These are phyloP conservation scores for Heliconius hermathena DNA, from an alignment of 1,140 invertebrate genomes.

Conservation along the genomic window DNA sequence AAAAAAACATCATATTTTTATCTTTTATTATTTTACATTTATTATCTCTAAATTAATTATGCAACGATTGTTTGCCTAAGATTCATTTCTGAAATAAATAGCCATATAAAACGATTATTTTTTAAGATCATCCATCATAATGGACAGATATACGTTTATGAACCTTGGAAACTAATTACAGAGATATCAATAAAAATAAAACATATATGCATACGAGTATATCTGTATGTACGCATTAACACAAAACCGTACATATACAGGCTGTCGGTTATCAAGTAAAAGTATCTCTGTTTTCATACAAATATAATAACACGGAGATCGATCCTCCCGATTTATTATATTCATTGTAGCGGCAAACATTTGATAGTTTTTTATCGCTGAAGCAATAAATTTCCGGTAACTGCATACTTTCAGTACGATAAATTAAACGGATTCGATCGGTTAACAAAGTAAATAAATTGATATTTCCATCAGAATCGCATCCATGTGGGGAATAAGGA, in stretches of 20 bases:
- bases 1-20: too few species aligned
- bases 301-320: conserved; percentile 7
- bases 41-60: too few species aligned
- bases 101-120: too few species aligned
- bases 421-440: conserved; percentile 14
- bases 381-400: conserved; percentile 11
- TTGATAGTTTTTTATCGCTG: conserved; percentile 15
- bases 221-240: not conserved
- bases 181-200: not conserved
- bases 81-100: too few species aligned
- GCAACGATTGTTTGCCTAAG: too few species aligned
- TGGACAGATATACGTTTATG: too few species aligned
- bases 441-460: conserved; percentile 16
- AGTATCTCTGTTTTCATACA: conserved; percentile 5
- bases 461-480: not conserved
- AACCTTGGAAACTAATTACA: too few species aligned
- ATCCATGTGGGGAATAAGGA: not conserved
- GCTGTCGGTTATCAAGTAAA: not conserved
- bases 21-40: too few species aligned
- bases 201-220: not conserved
- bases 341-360: conserved; percentile 15
- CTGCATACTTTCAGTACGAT: conserved; percentile 15
- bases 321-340: conserved; percentile 12
- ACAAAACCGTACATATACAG: not conserved
- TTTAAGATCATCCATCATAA: too few species aligned